Evolutionary conservation across 37 sponge, comb jelly and placozoan species (phyloP).

Genomic region (Cladorhizidae sp.): DNA sequence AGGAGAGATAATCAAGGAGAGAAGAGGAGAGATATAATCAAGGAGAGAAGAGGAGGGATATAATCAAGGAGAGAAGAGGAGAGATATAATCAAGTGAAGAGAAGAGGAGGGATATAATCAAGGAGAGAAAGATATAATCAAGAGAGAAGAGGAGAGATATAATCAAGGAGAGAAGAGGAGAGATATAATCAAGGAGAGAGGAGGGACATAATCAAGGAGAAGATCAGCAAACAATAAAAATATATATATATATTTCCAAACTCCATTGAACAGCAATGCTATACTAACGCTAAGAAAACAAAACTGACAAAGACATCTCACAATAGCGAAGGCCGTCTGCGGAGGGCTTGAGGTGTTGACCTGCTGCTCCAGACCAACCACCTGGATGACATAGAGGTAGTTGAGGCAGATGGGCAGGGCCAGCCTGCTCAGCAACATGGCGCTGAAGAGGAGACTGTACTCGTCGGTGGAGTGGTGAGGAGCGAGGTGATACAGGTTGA

Average conservation of each 20-base stretch:
- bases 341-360: conserved; percentile 22
- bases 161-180: too few species aligned
- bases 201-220: too few species aligned
- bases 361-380: conserved; percentile 45
- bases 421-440: conserved; percentile 89
- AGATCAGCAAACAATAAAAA: too few species aligned
- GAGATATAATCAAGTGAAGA: too few species aligned
- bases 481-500: conserved; percentile 94
- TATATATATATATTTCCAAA: too few species aligned
- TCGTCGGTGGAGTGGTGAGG: conserved; percentile 94
- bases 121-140: not conserved
- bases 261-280: too few species aligned
- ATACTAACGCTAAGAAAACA: too few species aligned
- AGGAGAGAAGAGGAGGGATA: not conserved
- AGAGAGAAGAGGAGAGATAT: not conserved
- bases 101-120: too few species aligned
- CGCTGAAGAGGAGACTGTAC: conserved; percentile 92
- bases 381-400: conserved; percentile 88
- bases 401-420: conserved; percentile 96
- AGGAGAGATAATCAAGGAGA: too few species aligned
- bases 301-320: conserved; percentile 7
- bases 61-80: not conserved
- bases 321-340: conserved; percentile 75
- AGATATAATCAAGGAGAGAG: too few species aligned
- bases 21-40: too few species aligned